Conservation (phyloP, 2,797 vertebrate species). For the Selene dorsalis region DNA sequence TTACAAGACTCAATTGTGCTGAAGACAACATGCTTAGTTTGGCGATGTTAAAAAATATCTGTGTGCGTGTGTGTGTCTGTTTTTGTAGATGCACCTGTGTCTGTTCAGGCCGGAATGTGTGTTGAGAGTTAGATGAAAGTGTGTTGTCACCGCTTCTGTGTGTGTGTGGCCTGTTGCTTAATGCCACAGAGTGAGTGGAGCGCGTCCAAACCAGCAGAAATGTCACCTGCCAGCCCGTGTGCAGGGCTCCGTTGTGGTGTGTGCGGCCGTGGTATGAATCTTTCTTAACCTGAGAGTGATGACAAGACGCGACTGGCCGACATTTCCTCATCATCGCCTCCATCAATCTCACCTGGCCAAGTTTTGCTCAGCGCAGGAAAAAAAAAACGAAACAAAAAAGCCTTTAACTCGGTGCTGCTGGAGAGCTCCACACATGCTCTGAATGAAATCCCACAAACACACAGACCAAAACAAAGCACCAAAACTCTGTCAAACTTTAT, state of each 20-base stretch:
- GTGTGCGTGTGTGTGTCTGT: background rate
- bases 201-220: constrained; percentile 58
- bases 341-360: constrained; percentile 45
- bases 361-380: background rate
- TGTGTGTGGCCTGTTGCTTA: constrained; percentile 23
- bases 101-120: constrained; percentile 1
- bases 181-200: constrained; percentile 38
- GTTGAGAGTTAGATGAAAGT: constrained; percentile 8
- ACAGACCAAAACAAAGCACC: background rate
- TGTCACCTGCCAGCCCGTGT: constrained; percentile 63
- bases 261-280: constrained; percentile 56
- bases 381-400: background rate
- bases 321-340: constrained; percentile 37
- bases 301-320: constrained; percentile 42
- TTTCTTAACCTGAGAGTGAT: constrained; percentile 50
- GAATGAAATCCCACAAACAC: background rate
- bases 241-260: constrained; percentile 51
- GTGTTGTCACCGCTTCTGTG: background rate
- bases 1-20: constrained; percentile 26
- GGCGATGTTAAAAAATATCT: constrained; percentile 1
- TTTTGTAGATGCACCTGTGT: constrained; percentile 7
- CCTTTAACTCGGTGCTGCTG: background rate
- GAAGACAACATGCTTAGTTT: constrained; percentile 22
- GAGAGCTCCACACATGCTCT: background rate
- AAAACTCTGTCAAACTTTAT: background rate